Percentiles rank a stretch among this genome's conserved stretches.
Evolutionary conservation across 2,797 vertebrate species (phyloP).

Genomic region (Chiloscyllium punctatum): DNA sequence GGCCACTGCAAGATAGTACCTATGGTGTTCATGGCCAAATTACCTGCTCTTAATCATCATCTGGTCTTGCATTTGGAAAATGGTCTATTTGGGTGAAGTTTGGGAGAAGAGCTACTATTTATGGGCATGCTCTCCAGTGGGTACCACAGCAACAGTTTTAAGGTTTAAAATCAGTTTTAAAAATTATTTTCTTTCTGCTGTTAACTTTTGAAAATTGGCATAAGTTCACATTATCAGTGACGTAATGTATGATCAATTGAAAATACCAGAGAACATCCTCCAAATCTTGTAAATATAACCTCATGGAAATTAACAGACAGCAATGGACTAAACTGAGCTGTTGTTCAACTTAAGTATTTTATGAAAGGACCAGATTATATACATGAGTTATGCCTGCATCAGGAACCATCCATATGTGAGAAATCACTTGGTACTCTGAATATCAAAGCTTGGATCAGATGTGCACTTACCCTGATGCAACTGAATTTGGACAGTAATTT

Average conservation of each 20-base stretch:
- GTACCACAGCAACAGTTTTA: not conserved
- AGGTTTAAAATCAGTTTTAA: not conserved
- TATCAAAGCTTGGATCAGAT: not conserved
- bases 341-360: not conserved
- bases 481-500: slow-evolving; percentile 3
- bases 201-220: not conserved
- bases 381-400: slow-evolving; percentile 12
- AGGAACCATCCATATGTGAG: not conserved
- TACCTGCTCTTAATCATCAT: not conserved
- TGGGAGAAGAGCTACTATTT: not conserved
- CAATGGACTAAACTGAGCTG: not conserved
- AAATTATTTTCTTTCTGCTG: not conserved
- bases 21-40: not conserved
- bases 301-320: not conserved
- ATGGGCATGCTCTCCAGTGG: not conserved
- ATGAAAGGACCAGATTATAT: not conserved
- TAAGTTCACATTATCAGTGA: not conserved
- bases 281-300: not conserved
- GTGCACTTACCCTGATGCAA: not conserved
- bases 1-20: not conserved
- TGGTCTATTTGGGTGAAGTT: not conserved
- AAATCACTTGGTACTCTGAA: not conserved
- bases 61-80: not conserved
- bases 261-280: not conserved
- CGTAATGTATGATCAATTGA: not conserved